Base-by-base conservation (phyloP, 2,888 invertebrate species). In the Mesochorus sp. region DNA sequence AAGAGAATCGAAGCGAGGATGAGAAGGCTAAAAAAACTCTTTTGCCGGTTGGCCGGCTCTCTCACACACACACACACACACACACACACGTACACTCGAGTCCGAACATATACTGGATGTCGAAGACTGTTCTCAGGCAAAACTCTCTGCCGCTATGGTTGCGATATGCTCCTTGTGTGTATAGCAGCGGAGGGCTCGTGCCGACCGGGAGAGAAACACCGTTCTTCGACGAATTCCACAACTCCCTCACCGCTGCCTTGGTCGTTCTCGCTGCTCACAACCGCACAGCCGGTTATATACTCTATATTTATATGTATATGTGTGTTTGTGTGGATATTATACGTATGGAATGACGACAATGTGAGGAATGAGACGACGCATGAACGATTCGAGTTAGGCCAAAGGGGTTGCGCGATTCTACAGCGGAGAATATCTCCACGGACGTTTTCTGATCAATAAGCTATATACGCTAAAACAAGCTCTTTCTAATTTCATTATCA, bases 191-290 rank as follows among this genome's bases (percentile, higher is more conserved):
- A 49, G 53, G 61, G 71, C 73, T 68, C 73, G 77, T 73, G 68
- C 68, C 49, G 24, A 51, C 62, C 70, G 57, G 70, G 64, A 78
- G 73, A 78, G 78, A 78, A 78, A 78, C 73, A 78, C 78, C 78
- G 78, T 78, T 78, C 78, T 78, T 74, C 78, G 78, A 74, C 78
- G 74, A 78, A 78, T 78, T 78, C 78, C 78, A 59, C 68, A 70
- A 74, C 64, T 74, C 74, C 64, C 74, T 64, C 74, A 28, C 44
- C 72, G 67, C 76, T 70, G 61, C 34, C 75, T 12, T 6, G 53
- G n/a, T n/a, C n/a, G 44, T 28, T 64, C 62, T 47, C 62, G 39
- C 17, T 66, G 47, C 61, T 76, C 37, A 70, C 42, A 42, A 47
- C 51, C 47, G 24, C 42, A 12, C n/a, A 17, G 67, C 42, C n/a